Conservation (phyloP, 1,140 invertebrate species). For the Holotrichia oblita region DNA sequence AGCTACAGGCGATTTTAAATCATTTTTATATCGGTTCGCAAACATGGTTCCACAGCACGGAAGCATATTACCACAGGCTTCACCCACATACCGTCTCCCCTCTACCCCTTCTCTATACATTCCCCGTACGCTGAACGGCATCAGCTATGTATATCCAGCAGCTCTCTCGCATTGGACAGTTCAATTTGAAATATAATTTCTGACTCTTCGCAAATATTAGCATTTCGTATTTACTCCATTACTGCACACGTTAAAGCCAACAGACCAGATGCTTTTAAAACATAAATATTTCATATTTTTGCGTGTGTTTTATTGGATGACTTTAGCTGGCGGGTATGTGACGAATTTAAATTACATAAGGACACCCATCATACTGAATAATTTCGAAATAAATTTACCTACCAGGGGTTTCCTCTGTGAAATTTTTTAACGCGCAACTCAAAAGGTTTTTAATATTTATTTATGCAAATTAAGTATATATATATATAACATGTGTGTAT, state of each 20-base stretch:
- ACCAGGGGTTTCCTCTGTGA: conserved; percentile 31
- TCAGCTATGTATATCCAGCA: conserved; percentile 37
- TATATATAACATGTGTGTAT: background rate
- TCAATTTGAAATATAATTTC: conserved; percentile 59
- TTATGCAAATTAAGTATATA: conserved; percentile 10
- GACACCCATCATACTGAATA: conserved; percentile 54
- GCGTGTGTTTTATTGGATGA: conserved; percentile 49
- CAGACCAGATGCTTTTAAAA: conserved; percentile 49
- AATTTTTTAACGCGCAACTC: background rate
- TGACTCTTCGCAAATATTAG: conserved; percentile 56
- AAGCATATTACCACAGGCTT: background rate
- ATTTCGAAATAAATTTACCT: conserved; percentile 53
- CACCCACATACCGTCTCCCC: background rate
- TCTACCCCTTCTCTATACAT: background rate
- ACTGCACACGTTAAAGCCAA: conserved; percentile 52
- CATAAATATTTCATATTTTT: conserved; percentile 54
- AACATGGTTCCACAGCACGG: conserved; percentile 41
- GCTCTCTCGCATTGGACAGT: conserved; percentile 49
- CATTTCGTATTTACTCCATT: conserved; percentile 59
- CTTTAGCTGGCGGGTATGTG: conserved; percentile 52
- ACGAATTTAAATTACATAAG: conserved; percentile 57
- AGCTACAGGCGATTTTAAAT: conserved; percentile 47
- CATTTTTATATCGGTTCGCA: conserved; percentile 51
- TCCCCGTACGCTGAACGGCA: background rate
- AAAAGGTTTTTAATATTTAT: conserved; percentile 31